These are phyloP conservation scores for Myxocyprinus asiaticus DNA, from an alignment of 2,113 vertebrate genomes.

Conservation along the genomic window DNA sequence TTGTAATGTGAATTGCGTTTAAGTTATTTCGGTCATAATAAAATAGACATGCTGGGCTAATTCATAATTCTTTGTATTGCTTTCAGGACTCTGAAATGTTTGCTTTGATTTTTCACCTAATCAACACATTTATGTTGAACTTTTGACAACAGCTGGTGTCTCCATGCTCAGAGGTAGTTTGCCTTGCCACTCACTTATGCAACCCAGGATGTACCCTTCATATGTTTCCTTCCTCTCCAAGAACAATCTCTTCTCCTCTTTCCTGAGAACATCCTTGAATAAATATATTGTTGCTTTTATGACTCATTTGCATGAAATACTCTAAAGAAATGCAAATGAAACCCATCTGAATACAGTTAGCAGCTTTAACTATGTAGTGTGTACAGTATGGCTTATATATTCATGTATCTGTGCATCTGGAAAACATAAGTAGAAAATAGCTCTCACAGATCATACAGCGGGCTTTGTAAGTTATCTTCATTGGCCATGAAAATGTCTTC, in stretches of 20 bases:
- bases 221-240: slow-evolving; percentile 34
- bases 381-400: not conserved
- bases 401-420: slow-evolving; percentile 16
- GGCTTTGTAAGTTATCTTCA: not conserved
- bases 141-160: slow-evolving; percentile 8
- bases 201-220: slow-evolving; percentile 30
- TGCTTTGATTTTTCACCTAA: too few relatives aligned
- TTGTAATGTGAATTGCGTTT: not conserved
- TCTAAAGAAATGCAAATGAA: not conserved
- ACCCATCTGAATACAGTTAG: not conserved
- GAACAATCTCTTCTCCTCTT: slow-evolving; percentile 10
- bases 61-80: not conserved
- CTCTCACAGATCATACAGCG: not conserved
- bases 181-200: not conserved
- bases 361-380: not conserved
- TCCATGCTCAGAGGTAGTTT: slow-evolving; percentile 19
- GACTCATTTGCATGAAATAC: not conserved
- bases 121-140: too few relatives aligned
- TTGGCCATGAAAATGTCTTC: slow-evolving; percentile 19
- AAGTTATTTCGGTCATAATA: not conserved
- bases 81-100: too few relatives aligned
- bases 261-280: slow-evolving; percentile 25
- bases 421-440: not conserved
- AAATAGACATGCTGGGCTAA: not conserved
- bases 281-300: not conserved